Evolutionary conservation across 2,797 vertebrate genomes (phyloP), one percentile per base, ranked within the genome.

Genomic region (Sebastes cheni): DNA sequence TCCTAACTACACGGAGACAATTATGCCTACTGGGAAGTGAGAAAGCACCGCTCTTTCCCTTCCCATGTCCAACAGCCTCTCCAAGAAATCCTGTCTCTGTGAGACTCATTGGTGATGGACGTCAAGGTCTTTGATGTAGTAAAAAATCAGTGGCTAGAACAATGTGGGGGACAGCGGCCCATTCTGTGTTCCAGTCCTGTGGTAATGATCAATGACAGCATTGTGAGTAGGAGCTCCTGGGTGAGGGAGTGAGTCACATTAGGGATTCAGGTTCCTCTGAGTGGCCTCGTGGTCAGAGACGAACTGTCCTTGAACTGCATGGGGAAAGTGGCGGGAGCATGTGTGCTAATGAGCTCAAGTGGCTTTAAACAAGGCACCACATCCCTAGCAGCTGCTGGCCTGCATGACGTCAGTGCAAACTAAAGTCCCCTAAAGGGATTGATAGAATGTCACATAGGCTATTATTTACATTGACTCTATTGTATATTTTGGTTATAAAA

Each of bases 111-210:
- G 29, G 76, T 62, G 81, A 88, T 79, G 78, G 58, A 67, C 39
- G 46, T 85, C 70, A 59, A n/a, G 8, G 64, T 77, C 89, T 93
- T 91, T 94, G 91, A 93, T 88, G 84, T 87, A 55, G 64, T 76
- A 12, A 83, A 80, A 81, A 82, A 67, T 67, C 67, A n/a, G 50
- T 30, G 22, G 29, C 69, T 8, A 55, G 78, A 92, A 93, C 89
- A 94, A 93, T 89, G 83, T 13, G 46, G 32, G 25, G 80, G 78
- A 46, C 71, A 3, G 62, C 69, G 70, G 75, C 72, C 75, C 69
- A 71, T 62, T 74, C 68, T 84, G 65, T 90, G 77, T 67, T 25
- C 82, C 64, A 52, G 65, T 34, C 81, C 79, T 74, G 67, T 77
- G 29, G 54, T 87, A 79, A 67, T 72, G 71, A 86, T 85, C 60